These are phyloP conservation scores for Nemoura dubitans DNA, from an alignment of 2,888 invertebrate species.

Conservation along the genomic window DNA sequence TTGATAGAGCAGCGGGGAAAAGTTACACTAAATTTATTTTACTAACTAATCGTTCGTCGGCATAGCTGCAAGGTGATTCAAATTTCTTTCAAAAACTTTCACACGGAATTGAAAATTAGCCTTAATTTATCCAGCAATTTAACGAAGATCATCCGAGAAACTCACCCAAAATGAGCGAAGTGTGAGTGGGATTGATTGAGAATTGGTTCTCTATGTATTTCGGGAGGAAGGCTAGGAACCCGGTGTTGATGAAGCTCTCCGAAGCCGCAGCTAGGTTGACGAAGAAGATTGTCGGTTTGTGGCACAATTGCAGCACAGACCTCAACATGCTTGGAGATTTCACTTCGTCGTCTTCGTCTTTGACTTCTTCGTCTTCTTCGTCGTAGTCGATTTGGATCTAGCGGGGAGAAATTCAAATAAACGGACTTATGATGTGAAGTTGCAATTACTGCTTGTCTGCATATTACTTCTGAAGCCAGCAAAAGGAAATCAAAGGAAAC, in stretches of 20 bases:
- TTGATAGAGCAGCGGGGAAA: not conserved
- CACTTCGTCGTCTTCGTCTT: constrained; percentile 51
- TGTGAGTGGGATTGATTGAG: constrained; percentile 76
- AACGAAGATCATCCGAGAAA: constrained; percentile 36
- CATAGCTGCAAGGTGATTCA: not conserved
- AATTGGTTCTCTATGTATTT: constrained; percentile 87
- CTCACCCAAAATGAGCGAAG: constrained; percentile 79
- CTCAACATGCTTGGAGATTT: constrained; percentile 71
- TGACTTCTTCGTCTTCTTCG: too few species aligned
- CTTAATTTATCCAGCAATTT: not conserved
- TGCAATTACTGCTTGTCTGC: too few species aligned
- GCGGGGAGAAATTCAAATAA: too few species aligned
- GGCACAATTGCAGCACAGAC: constrained; percentile 71
- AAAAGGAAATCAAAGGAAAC: too few species aligned
- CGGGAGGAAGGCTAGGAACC: constrained; percentile 82
- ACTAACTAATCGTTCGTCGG: not conserved
- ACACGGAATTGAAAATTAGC: not conserved
- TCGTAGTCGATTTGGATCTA: too few species aligned
- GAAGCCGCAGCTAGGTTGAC: constrained; percentile 81
- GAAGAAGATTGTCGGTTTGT: constrained; percentile 82
- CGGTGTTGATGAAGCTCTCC: constrained; percentile 77
- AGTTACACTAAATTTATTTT: not conserved
- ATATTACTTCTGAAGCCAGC: too few species aligned
- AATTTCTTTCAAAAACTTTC: not conserved
- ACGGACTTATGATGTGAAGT: too few species aligned